Conservation (phyloP, 2,888 invertebrate genomes). For the Lasioglossum zephyrum region DNA sequence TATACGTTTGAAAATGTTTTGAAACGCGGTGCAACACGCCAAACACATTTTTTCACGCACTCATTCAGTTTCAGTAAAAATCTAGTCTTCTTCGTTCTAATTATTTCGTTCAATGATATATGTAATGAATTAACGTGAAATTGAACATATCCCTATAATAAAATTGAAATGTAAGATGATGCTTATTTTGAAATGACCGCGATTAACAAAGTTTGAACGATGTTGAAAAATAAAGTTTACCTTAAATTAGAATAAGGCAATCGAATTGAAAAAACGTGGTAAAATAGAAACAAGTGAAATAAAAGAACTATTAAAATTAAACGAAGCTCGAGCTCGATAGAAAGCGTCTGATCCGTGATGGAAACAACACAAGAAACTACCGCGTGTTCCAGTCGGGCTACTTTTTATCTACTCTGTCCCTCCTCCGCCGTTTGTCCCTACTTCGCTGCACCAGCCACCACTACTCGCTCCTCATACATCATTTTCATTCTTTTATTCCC, state of each 20-base stretch:
- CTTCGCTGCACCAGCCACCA: slow-evolving; percentile 12
- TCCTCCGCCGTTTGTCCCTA: slow-evolving; percentile 22
- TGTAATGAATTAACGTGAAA: background rate
- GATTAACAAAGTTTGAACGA: background rate
- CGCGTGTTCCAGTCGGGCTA: slow-evolving; percentile 62
- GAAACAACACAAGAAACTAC: slow-evolving; percentile 62
- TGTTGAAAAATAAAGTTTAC: slow-evolving; percentile 29
- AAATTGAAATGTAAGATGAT: background rate
- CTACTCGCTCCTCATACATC: slow-evolving; percentile 21
- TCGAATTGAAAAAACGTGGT: background rate
- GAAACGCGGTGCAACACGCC: background rate
- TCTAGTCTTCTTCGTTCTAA: too few species aligned
- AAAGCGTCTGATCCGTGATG: background rate
- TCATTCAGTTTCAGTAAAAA: background rate
- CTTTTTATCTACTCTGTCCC: slow-evolving; percentile 67
- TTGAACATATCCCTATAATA: background rate
- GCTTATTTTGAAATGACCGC: background rate
- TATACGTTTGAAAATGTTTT: too few species aligned
- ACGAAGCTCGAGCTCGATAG: background rate
- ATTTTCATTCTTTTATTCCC: slow-evolving; percentile 19
- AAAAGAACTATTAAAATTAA: background rate
- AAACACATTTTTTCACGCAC: background rate
- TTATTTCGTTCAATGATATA: too few species aligned
- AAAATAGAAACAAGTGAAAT: background rate
- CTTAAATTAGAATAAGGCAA: slow-evolving; percentile 28